These are phyloP conservation scores for Automeris io DNA, from an alignment of 2,888 invertebrate genomes.

Conservation along the genomic window DNA sequence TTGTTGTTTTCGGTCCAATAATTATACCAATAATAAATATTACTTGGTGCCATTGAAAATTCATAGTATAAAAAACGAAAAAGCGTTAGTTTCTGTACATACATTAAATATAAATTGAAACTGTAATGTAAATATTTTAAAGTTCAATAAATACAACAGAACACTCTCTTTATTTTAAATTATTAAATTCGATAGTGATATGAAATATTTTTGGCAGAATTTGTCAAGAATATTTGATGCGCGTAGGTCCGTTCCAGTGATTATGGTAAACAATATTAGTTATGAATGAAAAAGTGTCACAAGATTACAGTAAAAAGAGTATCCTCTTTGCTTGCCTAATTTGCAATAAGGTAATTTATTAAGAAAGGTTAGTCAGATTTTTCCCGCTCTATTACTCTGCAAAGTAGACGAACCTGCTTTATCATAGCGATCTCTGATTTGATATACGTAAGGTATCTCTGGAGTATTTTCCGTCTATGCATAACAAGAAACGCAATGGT, in stretches of 20 bases:
- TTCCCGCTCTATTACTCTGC: conserved; percentile 21
- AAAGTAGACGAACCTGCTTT: conserved; percentile 27
- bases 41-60: conserved; percentile 18
- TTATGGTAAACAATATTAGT: background rate
- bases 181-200: background rate
- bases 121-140: background rate
- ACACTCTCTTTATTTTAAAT: background rate
- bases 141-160: background rate
- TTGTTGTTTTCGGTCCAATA: conserved; percentile 5
- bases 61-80: background rate
- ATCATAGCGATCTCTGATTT: conserved; percentile 44
- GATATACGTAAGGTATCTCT: too few species aligned
- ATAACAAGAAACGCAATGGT: too few species aligned
- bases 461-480: too few species aligned
- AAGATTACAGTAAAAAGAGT: background rate
- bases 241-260: background rate
- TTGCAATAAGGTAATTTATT: conserved; percentile 11
- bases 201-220: background rate
- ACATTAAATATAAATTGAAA: background rate
- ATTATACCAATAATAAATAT: conserved; percentile 17
- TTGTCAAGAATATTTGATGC: background rate
- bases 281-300: background rate
- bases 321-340: background rate
- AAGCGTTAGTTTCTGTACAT: background rate
- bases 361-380: conserved; percentile 17